Conservation (phyloP, 2,888 invertebrate species). For the Thera obeliscata region DNA sequence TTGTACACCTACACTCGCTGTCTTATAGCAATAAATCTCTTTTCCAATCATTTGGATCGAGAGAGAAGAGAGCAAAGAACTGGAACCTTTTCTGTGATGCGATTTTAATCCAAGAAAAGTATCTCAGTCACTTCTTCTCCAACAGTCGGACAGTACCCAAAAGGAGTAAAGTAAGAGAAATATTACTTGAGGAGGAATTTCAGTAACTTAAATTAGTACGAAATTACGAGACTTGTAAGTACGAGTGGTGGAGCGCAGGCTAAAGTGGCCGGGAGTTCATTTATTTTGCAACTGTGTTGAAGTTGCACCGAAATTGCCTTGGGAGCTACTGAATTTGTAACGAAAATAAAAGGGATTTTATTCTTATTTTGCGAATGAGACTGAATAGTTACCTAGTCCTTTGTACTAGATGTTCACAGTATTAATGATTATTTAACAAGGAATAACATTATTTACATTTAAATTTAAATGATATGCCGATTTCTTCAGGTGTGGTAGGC, state of each 20-base stretch:
- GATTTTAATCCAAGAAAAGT: no score
- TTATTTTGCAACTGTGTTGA: constrained; percentile 10
- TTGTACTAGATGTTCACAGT: not conserved
- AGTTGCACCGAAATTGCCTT: constrained; percentile 2
- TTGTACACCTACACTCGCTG: no score
- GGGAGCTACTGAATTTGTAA: not conserved
- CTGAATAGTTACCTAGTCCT: not conserved
- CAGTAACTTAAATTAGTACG: constrained; percentile 39
- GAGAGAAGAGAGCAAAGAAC: no score
- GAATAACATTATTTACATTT: not conserved
- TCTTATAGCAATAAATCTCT: no score
- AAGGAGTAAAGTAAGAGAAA: constrained; percentile 20
- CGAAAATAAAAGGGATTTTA: not conserved
- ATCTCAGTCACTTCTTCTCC: not conserved
- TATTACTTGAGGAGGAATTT: constrained; percentile 40
- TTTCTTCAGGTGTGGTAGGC: no score
- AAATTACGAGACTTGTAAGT: constrained; percentile 31
- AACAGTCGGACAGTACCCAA: constrained; percentile 4
- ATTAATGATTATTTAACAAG: not conserved
- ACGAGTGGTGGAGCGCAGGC: constrained; percentile 30
- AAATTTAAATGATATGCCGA: no score
- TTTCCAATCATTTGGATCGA: no score
- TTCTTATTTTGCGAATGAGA: not conserved
- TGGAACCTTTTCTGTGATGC: no score
- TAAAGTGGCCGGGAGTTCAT: constrained; percentile 13